These are phyloP conservation scores for Rutilus rutilus DNA, from an alignment of 2,113 vertebrate species.

Conservation along the genomic window DNA sequence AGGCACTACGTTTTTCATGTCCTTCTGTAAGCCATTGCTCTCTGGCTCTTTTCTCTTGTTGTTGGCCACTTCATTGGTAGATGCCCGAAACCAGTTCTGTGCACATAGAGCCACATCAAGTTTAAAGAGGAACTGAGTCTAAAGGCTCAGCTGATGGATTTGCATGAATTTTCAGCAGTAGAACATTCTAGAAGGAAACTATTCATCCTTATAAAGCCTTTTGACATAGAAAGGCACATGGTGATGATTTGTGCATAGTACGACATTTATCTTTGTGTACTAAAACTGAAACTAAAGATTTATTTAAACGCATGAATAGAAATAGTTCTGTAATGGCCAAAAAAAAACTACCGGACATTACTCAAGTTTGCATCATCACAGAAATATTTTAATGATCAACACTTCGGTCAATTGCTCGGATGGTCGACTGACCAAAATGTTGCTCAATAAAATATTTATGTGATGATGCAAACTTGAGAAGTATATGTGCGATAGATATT, in stretches of 20 bases:
- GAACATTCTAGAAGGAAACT: not conserved
- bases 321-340: not conserved
- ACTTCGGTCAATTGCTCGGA: not conserved
- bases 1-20: slow-evolving; percentile 76
- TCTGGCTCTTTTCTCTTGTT: slow-evolving; percentile 79
- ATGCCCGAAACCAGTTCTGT: slow-evolving; percentile 97
- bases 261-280: not conserved
- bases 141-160: not conserved
- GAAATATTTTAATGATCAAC: not conserved
- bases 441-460: not conserved
- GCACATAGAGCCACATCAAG: slow-evolving; percentile 10
- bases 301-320: too few species aligned
- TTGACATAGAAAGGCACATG: not conserved
- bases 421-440: not conserved
- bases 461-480: not conserved
- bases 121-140: not conserved
- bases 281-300: not conserved
- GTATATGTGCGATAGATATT: not conserved
- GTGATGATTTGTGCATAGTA: too few species aligned
- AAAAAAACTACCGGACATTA: not conserved
- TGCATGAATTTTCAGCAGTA: not conserved
- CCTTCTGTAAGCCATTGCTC: slow-evolving; percentile 72
- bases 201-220: not conserved
- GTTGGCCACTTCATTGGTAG: slow-evolving; percentile 77
- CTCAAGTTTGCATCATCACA: not conserved